Evolutionary conservation across 2,797 vertebrate genomes (phyloP), one percentile per base, ranked within the genome.

Genomic region (Melanogrammus aeglefinus): DNA sequence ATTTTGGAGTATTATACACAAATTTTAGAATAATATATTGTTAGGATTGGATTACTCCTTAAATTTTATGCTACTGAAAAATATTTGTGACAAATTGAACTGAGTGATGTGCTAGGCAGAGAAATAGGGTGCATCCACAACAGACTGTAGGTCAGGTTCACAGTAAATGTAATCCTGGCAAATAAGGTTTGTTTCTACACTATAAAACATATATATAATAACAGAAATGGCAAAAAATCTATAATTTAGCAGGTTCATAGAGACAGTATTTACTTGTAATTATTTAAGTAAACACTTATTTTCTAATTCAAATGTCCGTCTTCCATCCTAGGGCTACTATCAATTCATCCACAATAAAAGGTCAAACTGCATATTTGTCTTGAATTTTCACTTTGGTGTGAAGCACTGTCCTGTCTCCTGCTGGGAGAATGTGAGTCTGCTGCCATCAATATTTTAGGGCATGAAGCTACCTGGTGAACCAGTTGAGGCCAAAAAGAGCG

Each of bases 381-480:
- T 79, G 24, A 72, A 75, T 47, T 75, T 82, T 80, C 44, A 63
- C 24, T 33, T 73, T 73, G 80, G 63, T 69, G 63, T 69, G 63
- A 3, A 27, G 63, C 63, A 74, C 82, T 77, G 87, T 90, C 85
- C 79, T 77, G 70, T 18, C 16, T 36, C 74, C 51, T 31, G 77
- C 77, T 27, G 72, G 35, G 77, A 88, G 44, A 73, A 66, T 81
- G 81, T 18, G 2, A 77, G 76, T 79, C 70, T 85, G 86, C 84
- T 75, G 79, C 84, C 87, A 89, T 91, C 81, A 89, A 90, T 91
- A 90, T 91, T 90, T 74, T 72, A 90, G 0, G 80, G 80, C 75
- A 70, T 79, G 82, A 33, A 79, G 47, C 51, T 6, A 21, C 13
- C 14, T 7, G 47, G 77, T 29, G 8, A 69, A 69, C 8, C 63